Conservation (phyloP, 1,140 invertebrate species). For the Eurosta solidaginis region DNA sequence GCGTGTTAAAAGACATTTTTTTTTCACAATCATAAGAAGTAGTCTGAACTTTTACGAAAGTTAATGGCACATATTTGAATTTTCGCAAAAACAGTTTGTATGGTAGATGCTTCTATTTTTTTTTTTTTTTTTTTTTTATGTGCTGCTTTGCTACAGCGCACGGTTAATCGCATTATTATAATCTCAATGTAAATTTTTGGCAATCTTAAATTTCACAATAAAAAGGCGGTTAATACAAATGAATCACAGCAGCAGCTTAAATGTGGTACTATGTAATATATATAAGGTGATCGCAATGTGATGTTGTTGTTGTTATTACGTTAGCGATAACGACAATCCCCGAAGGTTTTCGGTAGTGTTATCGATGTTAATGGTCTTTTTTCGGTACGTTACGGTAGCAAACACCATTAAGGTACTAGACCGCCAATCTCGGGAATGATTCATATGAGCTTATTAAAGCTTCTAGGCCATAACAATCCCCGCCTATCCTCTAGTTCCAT, state of each 20-base stretch:
- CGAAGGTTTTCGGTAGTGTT: too few relatives aligned
- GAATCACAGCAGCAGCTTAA: conserved; percentile 3
- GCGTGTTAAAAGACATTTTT: not conserved
- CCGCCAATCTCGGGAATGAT: too few relatives aligned
- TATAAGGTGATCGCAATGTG: too few relatives aligned
- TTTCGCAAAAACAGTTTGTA: too few relatives aligned
- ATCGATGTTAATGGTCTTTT: too few relatives aligned
- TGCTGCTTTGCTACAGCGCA: not conserved
- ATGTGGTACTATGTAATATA: not conserved
- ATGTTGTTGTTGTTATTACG: too few relatives aligned
- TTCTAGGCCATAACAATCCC: too few relatives aligned
- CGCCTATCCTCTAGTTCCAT: too few relatives aligned
- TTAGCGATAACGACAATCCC: too few relatives aligned
- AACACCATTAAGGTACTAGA: too few relatives aligned
- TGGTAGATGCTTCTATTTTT: not conserved
- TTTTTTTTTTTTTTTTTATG: not conserved
- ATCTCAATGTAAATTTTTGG: conserved; percentile 23
- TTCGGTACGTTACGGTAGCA: too few relatives aligned
- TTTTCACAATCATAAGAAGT: not conserved
- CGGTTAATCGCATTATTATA: conserved; percentile 21
- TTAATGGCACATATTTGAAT: conserved; percentile 4
- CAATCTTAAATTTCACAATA: not conserved
- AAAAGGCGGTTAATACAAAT: conserved; percentile 11
- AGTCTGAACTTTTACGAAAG: not conserved
- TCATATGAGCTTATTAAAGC: too few relatives aligned